A percentile compares a stretch with the other conserved stretches of the same genome.
Conservation (phyloP, 2,888 invertebrate genomes). For the Sphecodes monilicornis region DNA sequence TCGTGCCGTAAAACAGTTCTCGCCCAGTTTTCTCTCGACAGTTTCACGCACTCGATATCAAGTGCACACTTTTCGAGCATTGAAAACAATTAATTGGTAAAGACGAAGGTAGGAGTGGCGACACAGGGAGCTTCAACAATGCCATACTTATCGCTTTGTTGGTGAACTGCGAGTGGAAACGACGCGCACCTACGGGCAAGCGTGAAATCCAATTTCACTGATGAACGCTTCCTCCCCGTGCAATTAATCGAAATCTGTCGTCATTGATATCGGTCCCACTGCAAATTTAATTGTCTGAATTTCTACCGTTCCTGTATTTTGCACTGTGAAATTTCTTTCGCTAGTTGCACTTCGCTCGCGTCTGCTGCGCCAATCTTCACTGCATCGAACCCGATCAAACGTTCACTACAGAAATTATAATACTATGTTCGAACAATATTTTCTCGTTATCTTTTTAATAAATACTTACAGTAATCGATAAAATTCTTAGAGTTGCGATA, state of each 20-base stretch:
- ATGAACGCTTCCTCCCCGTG: slow-evolving; percentile 29
- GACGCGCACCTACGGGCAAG: slow-evolving; percentile 14
- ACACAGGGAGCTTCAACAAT: background rate
- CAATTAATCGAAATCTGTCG: slow-evolving; percentile 53
- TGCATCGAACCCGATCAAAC: no score
- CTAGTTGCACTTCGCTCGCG: background rate
- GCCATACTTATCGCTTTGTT: slow-evolving; percentile 15
- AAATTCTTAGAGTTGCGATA: no score
- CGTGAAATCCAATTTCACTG: slow-evolving; percentile 55
- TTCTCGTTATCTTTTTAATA: no score
- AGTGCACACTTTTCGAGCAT: background rate
- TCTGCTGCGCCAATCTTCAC: background rate
- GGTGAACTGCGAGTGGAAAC: slow-evolving; percentile 34
- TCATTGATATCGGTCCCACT: slow-evolving; percentile 35
- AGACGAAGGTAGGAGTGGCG: slow-evolving; percentile 4
- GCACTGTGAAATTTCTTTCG: background rate
- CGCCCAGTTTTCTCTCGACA: background rate
- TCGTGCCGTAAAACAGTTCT: background rate
- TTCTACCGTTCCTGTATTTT: slow-evolving; percentile 13
- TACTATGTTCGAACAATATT: no score
- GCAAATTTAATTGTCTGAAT: slow-evolving; percentile 50
- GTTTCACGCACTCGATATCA: background rate
- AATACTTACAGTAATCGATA: no score
- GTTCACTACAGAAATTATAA: background rate
- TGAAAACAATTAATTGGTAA: slow-evolving; percentile 44